phyloP scores from a whole-genome alignment of 2,797 vertebrate genomes.

The Pseudomugil gertrudae region DNA sequence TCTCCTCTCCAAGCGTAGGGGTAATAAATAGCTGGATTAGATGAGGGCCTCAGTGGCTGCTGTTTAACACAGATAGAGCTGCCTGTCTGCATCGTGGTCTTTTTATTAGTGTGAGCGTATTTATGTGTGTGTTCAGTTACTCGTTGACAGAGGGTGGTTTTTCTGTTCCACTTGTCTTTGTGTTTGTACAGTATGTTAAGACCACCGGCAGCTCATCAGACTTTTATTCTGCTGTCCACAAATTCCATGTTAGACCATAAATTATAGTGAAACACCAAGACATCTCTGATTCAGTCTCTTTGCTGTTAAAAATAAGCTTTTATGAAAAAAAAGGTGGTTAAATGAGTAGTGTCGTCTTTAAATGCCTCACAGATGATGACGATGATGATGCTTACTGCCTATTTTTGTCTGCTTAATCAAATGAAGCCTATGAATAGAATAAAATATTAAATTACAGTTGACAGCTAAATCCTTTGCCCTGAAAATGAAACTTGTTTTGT shows the following conservation, averaged over 20 bases:
- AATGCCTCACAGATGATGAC: conserved; percentile 19
- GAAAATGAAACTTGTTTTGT: neutral
- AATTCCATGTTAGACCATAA: conserved; percentile 8
- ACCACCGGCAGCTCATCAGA: conserved; percentile 27
- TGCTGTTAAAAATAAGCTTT: neutral
- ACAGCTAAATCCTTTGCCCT: neutral
- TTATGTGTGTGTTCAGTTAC: conserved; percentile 1
- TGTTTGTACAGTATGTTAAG: conserved; percentile 9
- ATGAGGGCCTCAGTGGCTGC: conserved; percentile 35
- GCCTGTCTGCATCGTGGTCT: conserved; percentile 33
- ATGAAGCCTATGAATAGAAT: conserved; percentile 42
- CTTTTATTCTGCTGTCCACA: neutral
- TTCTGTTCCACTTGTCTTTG: conserved; percentile 23
- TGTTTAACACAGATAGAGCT: conserved; percentile 52
- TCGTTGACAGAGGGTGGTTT: conserved; percentile 7
- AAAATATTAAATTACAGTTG: neutral
- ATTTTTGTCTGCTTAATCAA: conserved; percentile 32
- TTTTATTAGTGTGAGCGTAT: conserved; percentile 37
- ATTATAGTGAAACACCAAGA: conserved; percentile 42
- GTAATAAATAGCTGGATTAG: conserved; percentile 54
- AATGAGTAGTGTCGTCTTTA: conserved; percentile 11
- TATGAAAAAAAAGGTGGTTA: neutral
- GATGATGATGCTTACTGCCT: conserved; percentile 30
- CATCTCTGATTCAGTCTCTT: conserved; percentile 29
- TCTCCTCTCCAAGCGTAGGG: conserved; percentile 30